These are phyloP conservation scores for Datnioides undecimradiatus DNA, from an alignment of 2,113 vertebrate species.

Conservation along the genomic window DNA sequence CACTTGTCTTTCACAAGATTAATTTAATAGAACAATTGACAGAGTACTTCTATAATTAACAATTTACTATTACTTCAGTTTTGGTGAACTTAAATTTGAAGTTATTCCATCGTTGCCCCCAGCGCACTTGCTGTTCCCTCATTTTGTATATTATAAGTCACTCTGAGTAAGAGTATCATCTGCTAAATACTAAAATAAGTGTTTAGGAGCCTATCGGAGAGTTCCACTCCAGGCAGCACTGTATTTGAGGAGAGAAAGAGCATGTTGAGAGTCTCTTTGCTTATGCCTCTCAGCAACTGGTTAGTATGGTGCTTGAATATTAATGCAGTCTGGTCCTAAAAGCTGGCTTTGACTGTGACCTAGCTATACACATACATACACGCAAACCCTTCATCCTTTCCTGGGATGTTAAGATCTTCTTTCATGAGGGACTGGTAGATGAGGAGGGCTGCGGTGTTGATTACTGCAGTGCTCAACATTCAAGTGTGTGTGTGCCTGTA, in stretches of 20 bases:
- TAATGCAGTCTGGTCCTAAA: slow-evolving; percentile 64
- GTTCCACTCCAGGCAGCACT: slow-evolving; percentile 47
- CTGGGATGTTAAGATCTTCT: slow-evolving; percentile 62
- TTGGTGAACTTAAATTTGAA: not conserved
- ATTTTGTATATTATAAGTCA: slow-evolving; percentile 19
- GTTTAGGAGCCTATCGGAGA: slow-evolving; percentile 45
- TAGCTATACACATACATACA: slow-evolving; percentile 15
- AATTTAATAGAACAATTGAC: not conserved
- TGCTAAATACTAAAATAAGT: slow-evolving; percentile 53
- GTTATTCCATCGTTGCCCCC: not conserved
- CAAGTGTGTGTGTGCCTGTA: slow-evolving; percentile 54
- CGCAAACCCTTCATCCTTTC: slow-evolving; percentile 44
- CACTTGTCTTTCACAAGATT: not conserved
- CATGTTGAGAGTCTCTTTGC: slow-evolving; percentile 65
- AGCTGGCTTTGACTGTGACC: slow-evolving; percentile 55
- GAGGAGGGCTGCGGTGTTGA: slow-evolving; percentile 81
- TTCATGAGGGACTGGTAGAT: slow-evolving; percentile 67
- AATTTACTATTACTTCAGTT: not conserved
- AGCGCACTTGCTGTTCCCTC: not conserved
- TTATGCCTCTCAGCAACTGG: slow-evolving; percentile 61
- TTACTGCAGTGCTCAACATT: slow-evolving; percentile 76
- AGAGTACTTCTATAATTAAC: not conserved
- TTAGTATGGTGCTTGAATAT: slow-evolving; percentile 66
- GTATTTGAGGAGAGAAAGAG: slow-evolving; percentile 46
- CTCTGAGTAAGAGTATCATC: slow-evolving; percentile 36